phyloP scores from a whole-genome alignment of 2,113 vertebrate species.

The Andinoacara biseriatus region DNA sequence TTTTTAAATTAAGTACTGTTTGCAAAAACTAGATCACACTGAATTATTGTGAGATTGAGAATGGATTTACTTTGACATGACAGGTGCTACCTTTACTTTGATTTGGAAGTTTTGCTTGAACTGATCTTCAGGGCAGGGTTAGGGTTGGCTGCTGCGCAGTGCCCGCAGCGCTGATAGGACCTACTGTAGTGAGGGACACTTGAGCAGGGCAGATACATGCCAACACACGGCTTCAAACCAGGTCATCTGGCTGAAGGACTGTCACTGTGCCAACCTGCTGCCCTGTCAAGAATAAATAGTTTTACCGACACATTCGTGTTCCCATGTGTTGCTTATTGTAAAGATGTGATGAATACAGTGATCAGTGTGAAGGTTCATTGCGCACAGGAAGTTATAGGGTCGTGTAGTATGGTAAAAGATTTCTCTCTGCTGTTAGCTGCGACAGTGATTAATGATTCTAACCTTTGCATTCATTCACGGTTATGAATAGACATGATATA shows the following conservation, averaged over 20 bases:
- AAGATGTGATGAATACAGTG: neutral
- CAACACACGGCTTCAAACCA: neutral
- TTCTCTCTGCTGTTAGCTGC: conserved; percentile 5
- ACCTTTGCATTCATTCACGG: conserved; percentile 64
- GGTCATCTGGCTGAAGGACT: conserved; percentile 39
- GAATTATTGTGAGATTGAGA: neutral
- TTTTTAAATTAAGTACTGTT: neutral
- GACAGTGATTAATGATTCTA: conserved; percentile 69
- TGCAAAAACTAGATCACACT: neutral
- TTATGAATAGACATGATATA: conserved; percentile 68
- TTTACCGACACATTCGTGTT: conserved; percentile 2
- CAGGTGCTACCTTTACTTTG: neutral
- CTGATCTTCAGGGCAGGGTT: conserved; percentile 42
- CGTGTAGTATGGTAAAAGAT: conserved; percentile 16
- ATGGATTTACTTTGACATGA: neutral
- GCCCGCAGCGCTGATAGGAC: conserved; percentile 10
- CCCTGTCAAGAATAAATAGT: neutral
- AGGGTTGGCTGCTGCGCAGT: conserved; percentile 22
- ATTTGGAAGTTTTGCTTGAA: neutral
- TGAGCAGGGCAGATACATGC: conserved; percentile 28
- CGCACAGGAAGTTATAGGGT: conserved; percentile 26
- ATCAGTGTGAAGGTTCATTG: conserved; percentile 17
- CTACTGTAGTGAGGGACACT: conserved; percentile 56
- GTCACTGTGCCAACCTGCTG: neutral
- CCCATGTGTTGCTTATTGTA: conserved; percentile 20